Evolutionary conservation across 2,888 invertebrate species (phyloP).

Genomic region (Antheraea yamamai): DNA sequence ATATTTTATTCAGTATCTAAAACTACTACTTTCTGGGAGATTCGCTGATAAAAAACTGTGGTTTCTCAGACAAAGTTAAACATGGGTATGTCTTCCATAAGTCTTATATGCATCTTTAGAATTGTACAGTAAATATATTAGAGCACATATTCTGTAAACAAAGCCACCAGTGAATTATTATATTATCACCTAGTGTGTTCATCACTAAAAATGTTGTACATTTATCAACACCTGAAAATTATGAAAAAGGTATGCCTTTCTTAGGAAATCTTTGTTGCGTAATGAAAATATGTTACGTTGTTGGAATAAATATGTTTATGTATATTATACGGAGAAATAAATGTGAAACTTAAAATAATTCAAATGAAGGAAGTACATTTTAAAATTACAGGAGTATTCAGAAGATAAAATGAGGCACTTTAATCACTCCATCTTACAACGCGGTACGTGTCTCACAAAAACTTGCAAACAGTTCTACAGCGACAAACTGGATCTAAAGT

Average conservation of each 20-base stretch:
- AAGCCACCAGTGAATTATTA: no score
- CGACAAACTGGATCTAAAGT: constrained; percentile 24
- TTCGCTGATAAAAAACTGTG: no score
- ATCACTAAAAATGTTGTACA: neutral
- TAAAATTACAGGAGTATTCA: constrained; percentile 11
- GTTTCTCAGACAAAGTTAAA: no score
- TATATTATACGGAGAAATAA: neutral
- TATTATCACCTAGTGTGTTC: no score
- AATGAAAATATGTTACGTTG: neutral
- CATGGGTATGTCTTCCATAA: no score
- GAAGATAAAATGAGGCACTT: constrained; percentile 8
- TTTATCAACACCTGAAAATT: neutral
- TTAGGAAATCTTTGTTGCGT: no score
- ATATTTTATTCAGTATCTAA: no score
- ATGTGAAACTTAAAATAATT: neutral
- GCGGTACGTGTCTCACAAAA: constrained; percentile 5
- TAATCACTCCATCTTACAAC: constrained; percentile 12
- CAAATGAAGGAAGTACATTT: neutral
- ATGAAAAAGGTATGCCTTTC: neutral
- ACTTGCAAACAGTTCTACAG: constrained; percentile 4
- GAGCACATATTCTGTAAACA: no score
- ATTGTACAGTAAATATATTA: no score
- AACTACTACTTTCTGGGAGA: no score
- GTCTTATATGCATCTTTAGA: no score
- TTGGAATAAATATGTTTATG: neutral